These are phyloP conservation scores for Teinopalpus imperialis DNA, from an alignment of 2,888 invertebrate species.

Conservation along the genomic window DNA sequence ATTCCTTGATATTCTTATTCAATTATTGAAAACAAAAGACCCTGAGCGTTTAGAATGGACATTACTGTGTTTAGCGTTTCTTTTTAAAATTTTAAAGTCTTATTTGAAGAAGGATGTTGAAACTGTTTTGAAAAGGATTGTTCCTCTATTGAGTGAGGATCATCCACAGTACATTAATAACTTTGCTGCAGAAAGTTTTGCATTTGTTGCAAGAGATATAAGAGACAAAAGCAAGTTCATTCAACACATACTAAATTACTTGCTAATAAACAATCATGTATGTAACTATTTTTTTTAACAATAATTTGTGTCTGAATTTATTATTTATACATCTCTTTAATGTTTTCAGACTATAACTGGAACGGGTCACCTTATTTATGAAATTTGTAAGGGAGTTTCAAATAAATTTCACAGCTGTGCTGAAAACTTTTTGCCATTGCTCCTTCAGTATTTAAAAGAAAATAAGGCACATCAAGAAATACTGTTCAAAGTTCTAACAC, in stretches of 20 bases:
- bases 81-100: slow-evolving; percentile 94
- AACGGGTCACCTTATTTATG: slow-evolving; percentile 93
- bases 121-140: slow-evolving; percentile 85
- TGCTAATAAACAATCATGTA: slow-evolving; percentile 86
- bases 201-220: slow-evolving; percentile 95
- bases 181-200: slow-evolving; percentile 98
- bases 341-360: slow-evolving; percentile 87
- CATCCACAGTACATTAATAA: slow-evolving; percentile 92
- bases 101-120: slow-evolving; percentile 90
- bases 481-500: slow-evolving; percentile 84
- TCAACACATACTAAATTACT: slow-evolving; percentile 84
- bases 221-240: slow-evolving; percentile 90
- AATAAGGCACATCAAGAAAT: slow-evolving; percentile 72
- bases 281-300: slow-evolving; percentile 47
- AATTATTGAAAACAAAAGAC: slow-evolving; percentile 87
- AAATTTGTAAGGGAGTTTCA: slow-evolving; percentile 91
- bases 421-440: slow-evolving; percentile 85
- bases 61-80: slow-evolving; percentile 91
- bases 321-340: neutral
- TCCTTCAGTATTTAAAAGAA: slow-evolving; percentile 84
- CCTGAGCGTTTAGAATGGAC: slow-evolving; percentile 93
- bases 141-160: slow-evolving; percentile 89
- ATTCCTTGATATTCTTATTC: slow-evolving; percentile 88
- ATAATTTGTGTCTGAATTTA: slow-evolving; percentile 3
- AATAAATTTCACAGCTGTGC: slow-evolving; percentile 94